Evolutionary conservation across 23 tunicate species (phyloP).

Genomic region (Diplosoma virens): DNA sequence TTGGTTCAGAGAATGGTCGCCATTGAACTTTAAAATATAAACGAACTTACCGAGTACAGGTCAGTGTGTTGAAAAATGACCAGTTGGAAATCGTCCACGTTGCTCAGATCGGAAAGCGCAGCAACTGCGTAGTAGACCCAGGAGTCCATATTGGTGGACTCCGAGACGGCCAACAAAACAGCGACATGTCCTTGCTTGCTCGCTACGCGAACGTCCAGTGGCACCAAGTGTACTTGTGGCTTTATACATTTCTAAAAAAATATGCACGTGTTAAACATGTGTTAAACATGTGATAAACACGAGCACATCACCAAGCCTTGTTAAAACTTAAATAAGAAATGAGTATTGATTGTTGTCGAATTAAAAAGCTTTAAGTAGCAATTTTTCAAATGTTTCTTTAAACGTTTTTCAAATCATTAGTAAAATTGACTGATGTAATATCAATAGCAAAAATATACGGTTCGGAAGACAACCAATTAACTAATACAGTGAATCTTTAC

Average conservation of each 20-base stretch:
- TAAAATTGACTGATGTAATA: too few species aligned
- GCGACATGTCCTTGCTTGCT: conserved; percentile 36
- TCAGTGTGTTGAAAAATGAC: conserved; percentile 33
- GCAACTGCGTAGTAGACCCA: conserved; percentile 42
- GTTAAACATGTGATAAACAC: too few species aligned
- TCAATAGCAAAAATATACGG: too few species aligned
- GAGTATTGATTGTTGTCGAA: background rate
- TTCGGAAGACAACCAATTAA: too few species aligned
- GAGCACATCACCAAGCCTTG: too few species aligned
- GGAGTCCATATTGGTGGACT: conserved; percentile 15
- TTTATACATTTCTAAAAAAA: conserved; percentile 1
- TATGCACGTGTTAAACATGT: background rate
- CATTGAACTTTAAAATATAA: too few species aligned
- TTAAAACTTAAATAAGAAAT: background rate
- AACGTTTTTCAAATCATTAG: too few species aligned
- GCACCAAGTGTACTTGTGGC: conserved; percentile 35
- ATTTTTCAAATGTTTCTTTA: too few species aligned
- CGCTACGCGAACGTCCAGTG: conserved; percentile 51
- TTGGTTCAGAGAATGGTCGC: too few species aligned
- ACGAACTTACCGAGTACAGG: conserved; percentile 5
- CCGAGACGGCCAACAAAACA: conserved; percentile 43
- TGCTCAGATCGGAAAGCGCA: conserved; percentile 10
- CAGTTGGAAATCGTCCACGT: conserved; percentile 15
- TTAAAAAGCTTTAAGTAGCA: too few species aligned
- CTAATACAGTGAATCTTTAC: too few species aligned